Conservation (phyloP, 2,888 invertebrate species). For the Caenorhabditis wallacei region DNA sequence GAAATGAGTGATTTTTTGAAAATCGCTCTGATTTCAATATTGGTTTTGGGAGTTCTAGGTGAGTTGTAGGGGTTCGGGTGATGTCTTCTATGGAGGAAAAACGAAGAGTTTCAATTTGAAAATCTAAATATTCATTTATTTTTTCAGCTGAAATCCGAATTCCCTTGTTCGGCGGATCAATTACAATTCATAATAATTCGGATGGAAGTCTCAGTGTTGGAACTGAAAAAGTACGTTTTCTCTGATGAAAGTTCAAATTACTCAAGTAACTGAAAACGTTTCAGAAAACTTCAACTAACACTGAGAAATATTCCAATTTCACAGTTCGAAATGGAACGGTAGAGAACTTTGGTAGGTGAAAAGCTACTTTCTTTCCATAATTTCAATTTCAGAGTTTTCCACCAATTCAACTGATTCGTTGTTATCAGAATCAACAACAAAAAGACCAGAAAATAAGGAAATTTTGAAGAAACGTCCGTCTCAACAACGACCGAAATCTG, state of each 20-base stretch:
- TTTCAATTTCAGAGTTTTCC: conserved; percentile 15
- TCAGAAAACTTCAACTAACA: conserved; percentile 26
- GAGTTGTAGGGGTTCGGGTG: not conserved
- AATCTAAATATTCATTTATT: no score
- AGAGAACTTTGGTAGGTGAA: conserved; percentile 18
- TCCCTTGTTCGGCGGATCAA: conserved; percentile 44
- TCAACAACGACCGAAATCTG: conserved; percentile 41
- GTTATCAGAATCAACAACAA: not conserved
- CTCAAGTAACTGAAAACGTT: no score
- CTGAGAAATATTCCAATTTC: conserved; percentile 26
- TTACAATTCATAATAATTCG: conserved; percentile 41
- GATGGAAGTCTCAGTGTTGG: conserved; percentile 33
- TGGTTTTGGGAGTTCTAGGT: conserved; percentile 5
- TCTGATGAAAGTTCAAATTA: no score
- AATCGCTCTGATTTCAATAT: conserved; percentile 8
- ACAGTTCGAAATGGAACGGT: conserved; percentile 26
- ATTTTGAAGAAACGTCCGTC: conserved; percentile 19
- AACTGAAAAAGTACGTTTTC: conserved; percentile 29
- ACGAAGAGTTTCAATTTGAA: no score
- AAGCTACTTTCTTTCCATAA: not conserved
- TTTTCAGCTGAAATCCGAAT: conserved; percentile 47
- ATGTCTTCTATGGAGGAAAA: not conserved
- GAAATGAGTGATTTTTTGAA: conserved; percentile 17
- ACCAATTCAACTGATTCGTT: conserved; percentile 1
- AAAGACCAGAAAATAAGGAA: conserved; percentile 6